Percentiles rank a stretch among this genome's conserved stretches.
Conservation (phyloP, 2,888 invertebrate species). For the Phytoseiulus persimilis region DNA sequence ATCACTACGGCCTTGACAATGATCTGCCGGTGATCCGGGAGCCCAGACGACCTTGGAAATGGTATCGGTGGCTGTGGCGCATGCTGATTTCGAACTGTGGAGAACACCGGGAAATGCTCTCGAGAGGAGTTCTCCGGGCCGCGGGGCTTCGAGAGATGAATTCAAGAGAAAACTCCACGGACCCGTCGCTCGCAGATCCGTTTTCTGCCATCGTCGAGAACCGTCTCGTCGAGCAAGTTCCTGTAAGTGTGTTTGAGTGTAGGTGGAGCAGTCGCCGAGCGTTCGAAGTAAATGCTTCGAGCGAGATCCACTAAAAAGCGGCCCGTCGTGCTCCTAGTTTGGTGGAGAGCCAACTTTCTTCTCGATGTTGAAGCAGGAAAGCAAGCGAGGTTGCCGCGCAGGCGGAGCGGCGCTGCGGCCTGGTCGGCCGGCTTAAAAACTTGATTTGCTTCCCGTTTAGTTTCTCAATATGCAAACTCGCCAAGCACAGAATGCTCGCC, state of each 20-base stretch:
- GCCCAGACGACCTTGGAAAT: too few species aligned
- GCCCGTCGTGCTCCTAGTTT: neutral
- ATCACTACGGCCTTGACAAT: neutral
- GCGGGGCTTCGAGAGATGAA: too few species aligned
- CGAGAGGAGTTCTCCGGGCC: too few species aligned
- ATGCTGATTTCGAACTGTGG: too few species aligned
- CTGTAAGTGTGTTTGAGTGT: neutral
- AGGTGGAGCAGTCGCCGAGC: neutral
- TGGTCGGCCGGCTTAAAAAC: neutral
- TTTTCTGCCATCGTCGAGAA: neutral
- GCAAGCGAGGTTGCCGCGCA: neutral
- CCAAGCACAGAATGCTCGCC: too few species aligned
- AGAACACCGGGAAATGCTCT: too few species aligned
- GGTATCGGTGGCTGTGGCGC: too few species aligned
- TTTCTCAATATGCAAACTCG: constrained; percentile 5
- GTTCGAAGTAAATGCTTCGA: neutral
- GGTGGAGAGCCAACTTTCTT: neutral
- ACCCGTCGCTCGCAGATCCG: too few species aligned
- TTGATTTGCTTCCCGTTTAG: neutral
- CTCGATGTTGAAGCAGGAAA: neutral
- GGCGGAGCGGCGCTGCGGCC: too few species aligned
- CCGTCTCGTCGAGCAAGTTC: neutral
- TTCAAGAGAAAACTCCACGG: too few species aligned
- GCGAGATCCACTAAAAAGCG: neutral
- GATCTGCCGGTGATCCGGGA: neutral